Percentiles rank a stretch among this genome's conserved stretches.
These are phyloP conservation scores for Chrysolina americana DNA, from an alignment of 2,888 invertebrate genomes.

Conservation along the genomic window DNA sequence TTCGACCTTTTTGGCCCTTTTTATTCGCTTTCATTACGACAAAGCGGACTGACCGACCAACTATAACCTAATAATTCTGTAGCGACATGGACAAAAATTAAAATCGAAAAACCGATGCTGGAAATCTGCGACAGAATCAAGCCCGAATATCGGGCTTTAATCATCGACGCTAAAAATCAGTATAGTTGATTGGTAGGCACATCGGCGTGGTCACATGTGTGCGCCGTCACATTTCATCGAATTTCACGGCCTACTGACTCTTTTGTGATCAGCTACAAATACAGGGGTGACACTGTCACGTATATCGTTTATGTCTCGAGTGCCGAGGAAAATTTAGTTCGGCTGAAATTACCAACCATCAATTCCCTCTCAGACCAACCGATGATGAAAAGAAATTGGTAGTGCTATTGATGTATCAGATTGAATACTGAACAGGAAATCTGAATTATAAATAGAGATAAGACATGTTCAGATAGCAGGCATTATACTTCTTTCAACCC, in stretches of 20 bases:
- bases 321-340: slow-evolving; percentile 20
- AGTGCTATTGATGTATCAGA: neutral
- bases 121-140: slow-evolving; percentile 46
- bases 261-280: slow-evolving; percentile 66
- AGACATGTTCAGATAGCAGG: neutral
- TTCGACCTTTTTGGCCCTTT: slow-evolving; percentile 33
- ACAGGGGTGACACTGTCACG: slow-evolving; percentile 57
- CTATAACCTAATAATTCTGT: slow-evolving; percentile 50
- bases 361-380: neutral
- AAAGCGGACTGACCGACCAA: slow-evolving; percentile 47
- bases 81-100: slow-evolving; percentile 40
- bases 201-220: slow-evolving; percentile 64
- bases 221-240: slow-evolving; percentile 71
- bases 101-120: slow-evolving; percentile 41
- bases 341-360: slow-evolving; percentile 22
- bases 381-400: neutral
- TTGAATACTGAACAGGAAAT: neutral
- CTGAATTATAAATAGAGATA: neutral
- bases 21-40: slow-evolving; percentile 47
- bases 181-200: slow-evolving; percentile 60
- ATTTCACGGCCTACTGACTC: slow-evolving; percentile 70
- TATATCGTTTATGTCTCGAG: slow-evolving; percentile 37
- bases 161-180: slow-evolving; percentile 57
- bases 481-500: too few species aligned
- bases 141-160: slow-evolving; percentile 49